These are phyloP conservation scores for Spheniscus humboldti DNA, from an alignment of 2,797 vertebrate genomes.

Conservation along the genomic window DNA sequence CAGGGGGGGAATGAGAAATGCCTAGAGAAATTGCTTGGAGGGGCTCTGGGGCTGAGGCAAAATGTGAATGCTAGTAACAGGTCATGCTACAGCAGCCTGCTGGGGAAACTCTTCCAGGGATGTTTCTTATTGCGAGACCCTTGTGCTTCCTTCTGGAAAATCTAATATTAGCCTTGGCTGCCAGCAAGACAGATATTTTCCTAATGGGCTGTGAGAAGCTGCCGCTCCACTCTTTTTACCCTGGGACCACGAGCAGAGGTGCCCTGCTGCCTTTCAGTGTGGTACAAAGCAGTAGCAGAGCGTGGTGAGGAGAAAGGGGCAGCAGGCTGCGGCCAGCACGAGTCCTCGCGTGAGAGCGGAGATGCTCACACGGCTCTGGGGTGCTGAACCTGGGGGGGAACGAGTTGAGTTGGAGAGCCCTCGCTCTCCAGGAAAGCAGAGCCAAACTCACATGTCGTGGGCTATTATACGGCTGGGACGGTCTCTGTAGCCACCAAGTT, in stretches of 20 bases:
- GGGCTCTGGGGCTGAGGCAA: neutral
- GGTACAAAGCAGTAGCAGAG: neutral
- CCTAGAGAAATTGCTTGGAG: neutral
- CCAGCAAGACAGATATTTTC: neutral
- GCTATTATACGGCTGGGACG: neutral
- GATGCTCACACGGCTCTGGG: neutral
- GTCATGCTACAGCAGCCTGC: neutral
- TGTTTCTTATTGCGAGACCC: neutral
- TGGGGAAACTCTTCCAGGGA: neutral
- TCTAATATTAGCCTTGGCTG: neutral
- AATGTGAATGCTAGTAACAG: neutral
- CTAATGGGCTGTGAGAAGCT: neutral
- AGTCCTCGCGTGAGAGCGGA: neutral
- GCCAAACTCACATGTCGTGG: neutral
- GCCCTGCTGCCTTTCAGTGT: fast-evolving
- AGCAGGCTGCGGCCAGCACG: neutral
- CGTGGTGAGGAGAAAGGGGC: fast-evolving
- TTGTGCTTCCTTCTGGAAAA: neutral
- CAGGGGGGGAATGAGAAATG: neutral
- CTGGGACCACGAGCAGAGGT: neutral
- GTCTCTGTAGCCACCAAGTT: neutral
- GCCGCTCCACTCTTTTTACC: neutral
- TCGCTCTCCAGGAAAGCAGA: neutral
- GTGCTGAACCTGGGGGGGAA: neutral
- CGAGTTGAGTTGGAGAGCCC: neutral